Conservation (phyloP, 2,113 vertebrate genomes). For the Todiramphus chloris region DNA sequence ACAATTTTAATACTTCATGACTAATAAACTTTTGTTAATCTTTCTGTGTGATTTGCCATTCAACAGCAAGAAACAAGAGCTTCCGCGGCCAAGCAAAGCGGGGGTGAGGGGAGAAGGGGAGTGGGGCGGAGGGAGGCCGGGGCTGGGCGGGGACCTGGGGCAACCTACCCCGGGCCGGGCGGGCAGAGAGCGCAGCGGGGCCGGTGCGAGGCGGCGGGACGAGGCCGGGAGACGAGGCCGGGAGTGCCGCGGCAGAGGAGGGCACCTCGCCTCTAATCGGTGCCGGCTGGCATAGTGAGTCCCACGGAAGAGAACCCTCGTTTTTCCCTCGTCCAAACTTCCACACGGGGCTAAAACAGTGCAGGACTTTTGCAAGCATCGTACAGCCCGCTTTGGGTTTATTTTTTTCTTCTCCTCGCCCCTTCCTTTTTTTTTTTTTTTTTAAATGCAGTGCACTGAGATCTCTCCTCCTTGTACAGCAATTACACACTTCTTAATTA, state of each 20-base stretch:
- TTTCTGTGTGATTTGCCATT: constrained; percentile 36
- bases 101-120: no score
- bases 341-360: no score
- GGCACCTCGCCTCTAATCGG: no score
- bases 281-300: no score
- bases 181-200: neutral
- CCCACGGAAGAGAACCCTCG: no score
- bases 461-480: constrained; percentile 24
- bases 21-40: constrained; percentile 69
- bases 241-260: no score
- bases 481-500: constrained; percentile 59
- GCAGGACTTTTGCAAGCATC: no score
- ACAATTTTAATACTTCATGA: constrained; percentile 62
- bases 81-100: neutral
- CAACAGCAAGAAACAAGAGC: neutral
- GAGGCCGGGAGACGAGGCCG: neutral
- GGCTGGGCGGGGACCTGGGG: no score
- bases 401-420: no score
- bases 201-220: neutral
- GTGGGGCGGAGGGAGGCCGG: rapidly evolving
- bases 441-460: neutral
- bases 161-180: neutral
- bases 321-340: no score
- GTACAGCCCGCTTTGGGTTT: no score
- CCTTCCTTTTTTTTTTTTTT: neutral